A percentile compares a stretch with the other conserved stretches of the same genome.
phyloP scores from a whole-genome alignment of 2,113 vertebrate genomes.

The Neofelis nebulosa region DNA sequence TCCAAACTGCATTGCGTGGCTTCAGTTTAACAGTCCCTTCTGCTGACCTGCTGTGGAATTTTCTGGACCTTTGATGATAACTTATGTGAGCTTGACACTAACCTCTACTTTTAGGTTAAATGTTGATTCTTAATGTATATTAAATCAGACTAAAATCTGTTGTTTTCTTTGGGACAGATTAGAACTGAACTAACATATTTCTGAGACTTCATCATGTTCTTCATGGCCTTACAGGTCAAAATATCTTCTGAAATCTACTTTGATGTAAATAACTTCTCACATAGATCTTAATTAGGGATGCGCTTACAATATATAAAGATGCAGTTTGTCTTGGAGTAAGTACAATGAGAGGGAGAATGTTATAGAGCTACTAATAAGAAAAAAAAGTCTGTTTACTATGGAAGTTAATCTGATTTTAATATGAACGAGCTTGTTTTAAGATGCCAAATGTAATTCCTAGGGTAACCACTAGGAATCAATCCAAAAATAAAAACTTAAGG shows the following conservation, averaged over 20 bases:
- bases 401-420: not conserved
- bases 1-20: not conserved
- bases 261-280: not conserved
- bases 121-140: not conserved
- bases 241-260: not conserved
- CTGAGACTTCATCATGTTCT: not conserved
- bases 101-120: not conserved
- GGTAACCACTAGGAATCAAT: not conserved
- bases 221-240: not conserved
- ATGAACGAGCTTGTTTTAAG: not conserved
- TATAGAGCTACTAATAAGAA: not conserved
- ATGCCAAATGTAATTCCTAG: not conserved
- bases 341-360: not conserved
- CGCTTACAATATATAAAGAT: not conserved
- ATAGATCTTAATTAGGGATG: not conserved
- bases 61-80: not conserved
- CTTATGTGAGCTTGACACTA: not conserved
- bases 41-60: not conserved
- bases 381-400: not conserved
- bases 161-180: not conserved
- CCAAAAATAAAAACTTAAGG: not conserved
- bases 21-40: not conserved
- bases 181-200: not conserved
- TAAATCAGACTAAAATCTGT: not conserved
- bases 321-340: not conserved